These are phyloP conservation scores for Ips typographus DNA, from an alignment of 1,140 invertebrate genomes.

Conservation along the genomic window DNA sequence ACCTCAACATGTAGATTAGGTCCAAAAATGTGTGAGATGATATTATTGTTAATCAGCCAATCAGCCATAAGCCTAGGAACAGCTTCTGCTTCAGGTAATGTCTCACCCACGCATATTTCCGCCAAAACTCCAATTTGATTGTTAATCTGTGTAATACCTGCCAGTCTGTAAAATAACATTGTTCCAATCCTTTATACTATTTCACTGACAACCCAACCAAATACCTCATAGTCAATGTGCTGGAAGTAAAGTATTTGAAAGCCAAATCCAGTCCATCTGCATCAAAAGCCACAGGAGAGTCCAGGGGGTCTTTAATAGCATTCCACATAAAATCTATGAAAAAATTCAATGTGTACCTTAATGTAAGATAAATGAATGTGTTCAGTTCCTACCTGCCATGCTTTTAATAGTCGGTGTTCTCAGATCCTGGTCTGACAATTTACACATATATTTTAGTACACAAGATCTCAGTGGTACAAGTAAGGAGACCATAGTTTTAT, in stretches of 20 bases:
- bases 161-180: conserved; percentile 54
- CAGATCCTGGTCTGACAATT: conserved; percentile 86
- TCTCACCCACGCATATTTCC: conserved; percentile 85
- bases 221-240: conserved; percentile 84
- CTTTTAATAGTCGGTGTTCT: conserved; percentile 81
- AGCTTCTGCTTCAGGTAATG: conserved; percentile 76
- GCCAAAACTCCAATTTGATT: conserved; percentile 89
- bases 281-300: conserved; percentile 84
- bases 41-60: conserved; percentile 88
- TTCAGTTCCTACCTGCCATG: conserved; percentile 72
- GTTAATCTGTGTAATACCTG: conserved; percentile 91
- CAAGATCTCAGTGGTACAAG: conserved; percentile 83
- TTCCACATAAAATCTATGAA: conserved; percentile 87
- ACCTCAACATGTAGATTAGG: conserved; percentile 95
- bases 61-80: conserved; percentile 81
- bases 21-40: conserved; percentile 93
- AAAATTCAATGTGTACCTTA: conserved; percentile 29
- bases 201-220: too few relatives aligned
- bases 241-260: conserved; percentile 93
- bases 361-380: conserved; percentile 9
- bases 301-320: conserved; percentile 87
- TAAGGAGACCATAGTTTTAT: conserved; percentile 81
- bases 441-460: conserved; percentile 91
- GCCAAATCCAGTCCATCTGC: conserved; percentile 85
- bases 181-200: too few relatives aligned